Conservation (phyloP, 2,113 vertebrate genomes). For the Oxyruncus cristatus region DNA sequence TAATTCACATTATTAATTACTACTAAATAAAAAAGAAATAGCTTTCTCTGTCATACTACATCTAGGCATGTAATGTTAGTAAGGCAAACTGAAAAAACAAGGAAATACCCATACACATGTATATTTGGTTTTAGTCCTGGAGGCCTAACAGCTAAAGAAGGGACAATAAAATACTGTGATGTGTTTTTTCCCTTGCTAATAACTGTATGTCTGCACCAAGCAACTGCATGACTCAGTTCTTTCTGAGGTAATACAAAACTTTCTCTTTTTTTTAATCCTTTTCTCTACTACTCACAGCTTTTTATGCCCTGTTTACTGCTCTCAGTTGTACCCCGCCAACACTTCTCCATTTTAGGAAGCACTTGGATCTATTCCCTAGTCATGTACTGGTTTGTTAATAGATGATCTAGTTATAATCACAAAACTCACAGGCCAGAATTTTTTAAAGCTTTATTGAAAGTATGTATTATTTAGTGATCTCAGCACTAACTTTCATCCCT, state of each 20-base stretch:
- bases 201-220: not conserved
- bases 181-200: not conserved
- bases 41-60: not conserved
- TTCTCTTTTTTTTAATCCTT: not conserved
- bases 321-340: not conserved
- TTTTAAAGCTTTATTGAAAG: slow-evolving; percentile 7
- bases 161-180: not conserved
- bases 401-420: slow-evolving; percentile 6
- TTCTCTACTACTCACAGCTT: not conserved
- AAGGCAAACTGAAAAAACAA: slow-evolving; percentile 23
- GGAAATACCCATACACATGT: not conserved
- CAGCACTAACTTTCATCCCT: not conserved
- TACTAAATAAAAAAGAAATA: not conserved
- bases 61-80: not conserved
- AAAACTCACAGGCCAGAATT: not conserved
- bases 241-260: slow-evolving; percentile 38
- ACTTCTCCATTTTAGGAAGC: slow-evolving; percentile 24
- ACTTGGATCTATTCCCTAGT: not conserved
- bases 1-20: not conserved
- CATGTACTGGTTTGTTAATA: slow-evolving; percentile 13
- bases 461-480: slow-evolving; percentile 25
- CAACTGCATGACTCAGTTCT: not conserved
- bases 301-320: slow-evolving; percentile 17
- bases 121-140: not conserved
- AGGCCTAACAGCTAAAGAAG: not conserved